Conservation (phyloP, 2,113 vertebrate species). For the Sorex araneus region DNA sequence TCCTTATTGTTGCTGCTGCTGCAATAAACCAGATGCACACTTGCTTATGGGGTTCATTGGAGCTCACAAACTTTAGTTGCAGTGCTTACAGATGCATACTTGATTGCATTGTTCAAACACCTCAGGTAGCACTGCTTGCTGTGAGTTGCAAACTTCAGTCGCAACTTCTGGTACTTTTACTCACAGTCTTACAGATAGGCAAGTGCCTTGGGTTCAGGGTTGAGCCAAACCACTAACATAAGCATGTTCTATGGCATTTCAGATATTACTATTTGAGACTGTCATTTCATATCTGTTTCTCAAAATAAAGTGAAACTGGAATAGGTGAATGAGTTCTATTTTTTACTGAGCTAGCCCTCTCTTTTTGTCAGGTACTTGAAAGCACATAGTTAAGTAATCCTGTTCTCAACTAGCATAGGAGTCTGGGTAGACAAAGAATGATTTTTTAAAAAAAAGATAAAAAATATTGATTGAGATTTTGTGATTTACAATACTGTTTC, state of each 20-base stretch:
- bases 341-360: slow-evolving; percentile 32
- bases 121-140: too few relatives aligned
- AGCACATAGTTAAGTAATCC: slow-evolving; percentile 43
- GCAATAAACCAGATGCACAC: too few relatives aligned
- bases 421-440: background rate
- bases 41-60: too few relatives aligned
- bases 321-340: slow-evolving; percentile 36
- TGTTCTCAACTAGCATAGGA: slow-evolving; percentile 35
- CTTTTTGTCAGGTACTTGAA: background rate
- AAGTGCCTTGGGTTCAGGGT: slow-evolving; percentile 37
- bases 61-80: too few relatives aligned
- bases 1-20: too few relatives aligned
- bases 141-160: background rate
- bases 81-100: too few relatives aligned
- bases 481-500: too few relatives aligned
- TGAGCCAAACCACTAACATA: slow-evolving; percentile 33
- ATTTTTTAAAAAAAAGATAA: slow-evolving; percentile 1
- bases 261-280: slow-evolving; percentile 29
- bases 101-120: too few relatives aligned
- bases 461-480: too few relatives aligned
- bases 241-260: slow-evolving; percentile 33
- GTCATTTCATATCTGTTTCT: slow-evolving; percentile 58
- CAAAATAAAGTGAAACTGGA: slow-evolving; percentile 47
- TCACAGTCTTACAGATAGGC: slow-evolving; percentile 16
- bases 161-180: slow-evolving; percentile 21